Conservation (phyloP, 2,113 vertebrate genomes). For the Ornithorhynchus anatinus region DNA sequence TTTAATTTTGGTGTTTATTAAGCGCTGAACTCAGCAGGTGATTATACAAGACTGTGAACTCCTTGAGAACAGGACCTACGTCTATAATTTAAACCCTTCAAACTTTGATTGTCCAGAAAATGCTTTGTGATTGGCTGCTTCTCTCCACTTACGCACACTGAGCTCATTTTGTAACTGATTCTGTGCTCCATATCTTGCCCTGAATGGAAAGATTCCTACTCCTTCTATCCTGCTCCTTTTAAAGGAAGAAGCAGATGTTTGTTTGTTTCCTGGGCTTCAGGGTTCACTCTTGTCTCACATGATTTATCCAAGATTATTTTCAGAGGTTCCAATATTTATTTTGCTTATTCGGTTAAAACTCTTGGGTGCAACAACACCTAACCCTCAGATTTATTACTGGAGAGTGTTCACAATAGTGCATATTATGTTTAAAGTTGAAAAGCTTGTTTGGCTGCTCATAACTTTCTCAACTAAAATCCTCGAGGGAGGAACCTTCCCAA, state of each 20-base stretch:
- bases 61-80: too few species aligned
- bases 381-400: slow-evolving; percentile 20
- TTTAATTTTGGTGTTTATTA: too few species aligned
- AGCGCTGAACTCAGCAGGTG: too few species aligned
- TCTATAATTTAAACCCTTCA: too few species aligned
- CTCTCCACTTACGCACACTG: too few species aligned
- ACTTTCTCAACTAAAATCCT: slow-evolving; percentile 12
- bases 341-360: slow-evolving; percentile 20
- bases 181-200: background rate
- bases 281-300: slow-evolving; percentile 1
- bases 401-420: slow-evolving; percentile 26
- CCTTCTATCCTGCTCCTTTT: background rate
- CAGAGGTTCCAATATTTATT: slow-evolving; percentile 24
- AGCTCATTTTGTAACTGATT: background rate
- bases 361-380: background rate
- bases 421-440: slow-evolving; percentile 5
- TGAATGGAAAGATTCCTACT: background rate
- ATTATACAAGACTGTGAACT: too few species aligned
- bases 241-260: slow-evolving; percentile 17
- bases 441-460: background rate
- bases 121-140: too few species aligned
- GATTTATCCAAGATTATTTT: slow-evolving; percentile 22
- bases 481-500: slow-evolving; percentile 1
- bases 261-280: slow-evolving; percentile 6
- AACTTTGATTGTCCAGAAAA: too few species aligned